These are phyloP conservation scores for Perccottus glenii DNA, from an alignment of 2,113 vertebrate genomes.

Conservation along the genomic window DNA sequence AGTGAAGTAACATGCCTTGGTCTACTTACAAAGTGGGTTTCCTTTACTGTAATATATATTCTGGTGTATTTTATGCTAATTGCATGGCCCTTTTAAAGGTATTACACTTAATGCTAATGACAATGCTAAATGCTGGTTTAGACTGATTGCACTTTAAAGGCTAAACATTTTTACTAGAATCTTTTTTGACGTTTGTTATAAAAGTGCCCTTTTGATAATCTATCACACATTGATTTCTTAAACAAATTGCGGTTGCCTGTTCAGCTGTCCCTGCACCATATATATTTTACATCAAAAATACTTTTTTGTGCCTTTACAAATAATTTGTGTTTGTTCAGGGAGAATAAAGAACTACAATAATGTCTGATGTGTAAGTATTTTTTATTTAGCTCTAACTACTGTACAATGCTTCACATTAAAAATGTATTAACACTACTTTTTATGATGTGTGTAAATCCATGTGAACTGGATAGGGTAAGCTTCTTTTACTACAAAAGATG, in stretches of 20 bases:
- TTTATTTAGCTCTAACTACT: not conserved
- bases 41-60: too few species aligned
- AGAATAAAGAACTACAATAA: slow-evolving; percentile 45
- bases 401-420: not conserved
- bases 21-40: too few species aligned
- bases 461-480: not conserved
- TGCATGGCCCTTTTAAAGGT: too few species aligned
- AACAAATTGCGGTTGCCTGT: not conserved
- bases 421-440: slow-evolving; percentile 9
- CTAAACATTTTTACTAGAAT: too few species aligned
- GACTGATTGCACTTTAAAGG: too few species aligned
- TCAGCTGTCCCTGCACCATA: too few species aligned
- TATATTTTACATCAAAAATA: too few species aligned
- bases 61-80: too few species aligned
- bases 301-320: not conserved
- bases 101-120: too few species aligned
- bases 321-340: slow-evolving; percentile 21
- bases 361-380: slow-evolving; percentile 76
- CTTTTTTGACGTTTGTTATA: not conserved
- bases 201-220: slow-evolving; percentile 49
- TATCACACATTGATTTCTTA: slow-evolving; percentile 15
- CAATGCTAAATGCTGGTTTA: too few species aligned
- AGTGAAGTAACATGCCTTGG: too few species aligned
- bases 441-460: not conserved
- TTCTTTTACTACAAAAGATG: not conserved